Base-by-base conservation (phyloP, 37 sponge, comb jelly and placozoan species). In the Cladorhizidae sp. region DNA sequence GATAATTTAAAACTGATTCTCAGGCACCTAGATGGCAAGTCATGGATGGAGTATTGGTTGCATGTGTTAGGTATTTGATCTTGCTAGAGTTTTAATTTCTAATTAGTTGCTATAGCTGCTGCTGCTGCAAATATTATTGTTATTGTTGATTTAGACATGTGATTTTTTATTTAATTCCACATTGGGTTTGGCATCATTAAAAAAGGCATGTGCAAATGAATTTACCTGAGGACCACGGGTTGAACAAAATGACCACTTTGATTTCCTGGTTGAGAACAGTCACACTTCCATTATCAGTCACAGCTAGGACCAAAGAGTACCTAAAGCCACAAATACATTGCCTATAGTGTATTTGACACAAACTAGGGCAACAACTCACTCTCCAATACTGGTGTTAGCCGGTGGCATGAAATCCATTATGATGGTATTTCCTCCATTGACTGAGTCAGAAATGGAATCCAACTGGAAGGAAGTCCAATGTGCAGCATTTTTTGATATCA, bases 221-320 rank as follows among this genome's bases (percentile, higher is more conserved):
- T 67, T 80, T 55, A 85, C 89, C 82, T 50, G 29, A 72, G 76
- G 69, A 64, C 93, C 93, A 92, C 15, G 93, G 93, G 49, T 92
- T 92, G 75, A 92, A 92, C 52, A 92, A 55, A 67, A 88, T 52
- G 20, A 78, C 62, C 7, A 85, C 43, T 1, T 37, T 55, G 41
- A 77, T 57, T 0, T 78, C 42, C 41, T 71, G 20, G 22, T 74
- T 41, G 32, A 89, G 75, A 39, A 78, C 72, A 41, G 71, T 77
- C 72, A 78, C 79, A 40, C 31, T 40, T 3, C 79, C 85, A 42
- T 51, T 64, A 12, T 62, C 59, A 49, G 71, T 79, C 31, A 85
- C 36, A 29, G 62, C 70, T 11, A 85, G 51, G 21, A 85, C 23
- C 63, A 85, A 63, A 0, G n/a, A n/a, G n/a, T n/a, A n/a, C n/a